A percentile compares a stretch with the other conserved stretches of the same genome.
Conservation (phyloP, 2,797 vertebrate genomes). For the Ispidina picta region DNA sequence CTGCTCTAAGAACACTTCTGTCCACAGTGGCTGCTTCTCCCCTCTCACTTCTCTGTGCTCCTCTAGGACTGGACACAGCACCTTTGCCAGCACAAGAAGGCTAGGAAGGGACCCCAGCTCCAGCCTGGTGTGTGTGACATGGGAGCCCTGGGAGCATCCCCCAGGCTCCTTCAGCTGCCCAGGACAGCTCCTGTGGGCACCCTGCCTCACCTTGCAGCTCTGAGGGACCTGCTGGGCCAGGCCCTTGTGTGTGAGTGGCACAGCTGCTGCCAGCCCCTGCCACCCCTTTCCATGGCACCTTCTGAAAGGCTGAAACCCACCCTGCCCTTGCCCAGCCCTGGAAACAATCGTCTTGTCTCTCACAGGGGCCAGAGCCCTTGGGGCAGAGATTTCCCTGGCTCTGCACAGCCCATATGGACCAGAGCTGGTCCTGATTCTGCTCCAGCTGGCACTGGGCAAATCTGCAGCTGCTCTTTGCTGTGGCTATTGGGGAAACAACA, state of each 20-base stretch:
- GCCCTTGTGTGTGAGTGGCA: not conserved
- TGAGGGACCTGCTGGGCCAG: not conserved
- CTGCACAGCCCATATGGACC: not conserved
- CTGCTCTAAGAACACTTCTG: not conserved
- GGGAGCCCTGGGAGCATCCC: not conserved
- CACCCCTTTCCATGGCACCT: not conserved
- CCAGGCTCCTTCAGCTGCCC: not conserved
- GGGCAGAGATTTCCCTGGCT: not conserved
- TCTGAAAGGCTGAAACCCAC: not conserved
- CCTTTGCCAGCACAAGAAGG: fast-evolving
- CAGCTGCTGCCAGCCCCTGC: not conserved
- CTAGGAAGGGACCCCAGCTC: not conserved
- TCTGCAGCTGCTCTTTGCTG: not conserved
- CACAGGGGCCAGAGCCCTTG: not conserved
- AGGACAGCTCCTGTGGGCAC: not conserved
- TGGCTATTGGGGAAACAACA: not conserved
- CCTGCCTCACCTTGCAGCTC: not conserved
- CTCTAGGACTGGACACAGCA: not conserved
- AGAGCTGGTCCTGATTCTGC: not conserved
- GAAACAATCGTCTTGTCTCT: not conserved
- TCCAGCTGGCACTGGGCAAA: not conserved
- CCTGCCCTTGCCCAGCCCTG: not conserved
- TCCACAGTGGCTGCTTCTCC: fast-evolving
- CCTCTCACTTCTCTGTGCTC: not conserved
- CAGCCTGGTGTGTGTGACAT: not conserved